Conservation (phyloP, 1,140 invertebrate species). For the Cherax destructor region DNA sequence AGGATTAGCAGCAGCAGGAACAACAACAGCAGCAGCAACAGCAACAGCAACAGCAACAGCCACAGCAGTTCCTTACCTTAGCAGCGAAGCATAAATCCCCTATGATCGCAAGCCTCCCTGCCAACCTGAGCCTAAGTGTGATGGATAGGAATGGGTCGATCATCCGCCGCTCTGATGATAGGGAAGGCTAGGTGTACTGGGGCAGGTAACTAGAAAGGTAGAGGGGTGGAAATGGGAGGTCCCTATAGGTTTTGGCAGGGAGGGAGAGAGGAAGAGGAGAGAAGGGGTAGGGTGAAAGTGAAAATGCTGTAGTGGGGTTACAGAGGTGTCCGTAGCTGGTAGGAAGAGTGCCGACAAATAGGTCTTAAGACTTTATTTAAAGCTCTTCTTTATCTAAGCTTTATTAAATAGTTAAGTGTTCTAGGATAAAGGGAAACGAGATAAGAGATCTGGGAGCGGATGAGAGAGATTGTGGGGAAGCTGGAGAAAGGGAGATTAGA, state of each 20-base stretch:
- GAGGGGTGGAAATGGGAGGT: too few species aligned
- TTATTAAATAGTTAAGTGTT: too few species aligned
- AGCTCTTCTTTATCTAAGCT: too few species aligned
- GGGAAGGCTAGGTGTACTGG: not conserved
- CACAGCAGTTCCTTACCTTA: not conserved
- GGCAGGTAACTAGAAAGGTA: not conserved
- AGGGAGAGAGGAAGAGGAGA: not conserved
- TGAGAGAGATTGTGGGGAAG: too few species aligned
- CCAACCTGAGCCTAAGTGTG: conserved; percentile 26
- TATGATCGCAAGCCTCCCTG: not conserved
- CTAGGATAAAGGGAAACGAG: too few species aligned
- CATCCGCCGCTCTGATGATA: not conserved
- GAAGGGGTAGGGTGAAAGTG: not conserved
- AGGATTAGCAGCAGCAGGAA: not conserved
- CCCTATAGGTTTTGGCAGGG: not conserved
- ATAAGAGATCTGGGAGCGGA: too few species aligned
- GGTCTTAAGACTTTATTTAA: too few species aligned
- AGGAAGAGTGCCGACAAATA: too few species aligned
- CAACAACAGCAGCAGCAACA: not conserved
- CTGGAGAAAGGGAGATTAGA: too few species aligned
- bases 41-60: not conserved
- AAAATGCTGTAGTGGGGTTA: not conserved
- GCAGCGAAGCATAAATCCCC: not conserved
- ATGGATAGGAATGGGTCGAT: not conserved
- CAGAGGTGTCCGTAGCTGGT: too few species aligned